Evolutionary conservation across 2,888 invertebrate species (phyloP), one percentile per base, ranked within the genome.

Genomic region (Protodeltote pygarga): DNA sequence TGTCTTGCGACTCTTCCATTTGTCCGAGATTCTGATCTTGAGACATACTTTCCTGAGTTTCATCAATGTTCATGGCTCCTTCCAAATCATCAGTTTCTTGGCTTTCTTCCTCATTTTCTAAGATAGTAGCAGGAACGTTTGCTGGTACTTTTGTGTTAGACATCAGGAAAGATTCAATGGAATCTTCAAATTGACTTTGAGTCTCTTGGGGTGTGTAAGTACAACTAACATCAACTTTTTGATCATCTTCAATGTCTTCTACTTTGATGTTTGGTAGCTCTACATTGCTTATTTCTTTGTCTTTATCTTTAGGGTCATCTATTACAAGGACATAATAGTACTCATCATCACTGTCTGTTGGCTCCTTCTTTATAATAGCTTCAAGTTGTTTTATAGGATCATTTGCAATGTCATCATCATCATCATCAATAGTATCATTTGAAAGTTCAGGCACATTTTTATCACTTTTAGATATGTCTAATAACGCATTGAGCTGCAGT

Each of bases 291-390:
- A n/a, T n/a, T 6, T 50, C 39, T 17, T 53, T 31, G 20, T 39
- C 49, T 27, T 64, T 50, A 20, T 85, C 79, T 50, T 83, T 79
- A 3, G 80, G 78, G 35, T 89, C 85, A 67, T 92, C 87, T 49
- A 92, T 89, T 2, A 92, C 91, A 13, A 92, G 77, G 2, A 92
- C 91, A 66, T 92, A 92, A 45, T 91, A 92, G 34, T 70, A 88
- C 61, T 92, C 92, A 75, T 92, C 92, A 62, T 92, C 92, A 65
- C 82, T 85, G 29, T 92, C 92, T 19, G 62, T 74, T 1, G 89
- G 89, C 65, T 92, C 92, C 27, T 74, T 60, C 65, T 91, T 92
- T 4, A 92, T 89, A 3, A 89, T 81, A 32, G 82, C 73, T 53
- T 89, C 82, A 4, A 91, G 68, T 67, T 90, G 87, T 65, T 87